Percentiles rank a stretch among this genome's conserved stretches.
These are phyloP conservation scores for Peucedramus taeniatus DNA, from an alignment of 2,113 vertebrate genomes.

Conservation along the genomic window DNA sequence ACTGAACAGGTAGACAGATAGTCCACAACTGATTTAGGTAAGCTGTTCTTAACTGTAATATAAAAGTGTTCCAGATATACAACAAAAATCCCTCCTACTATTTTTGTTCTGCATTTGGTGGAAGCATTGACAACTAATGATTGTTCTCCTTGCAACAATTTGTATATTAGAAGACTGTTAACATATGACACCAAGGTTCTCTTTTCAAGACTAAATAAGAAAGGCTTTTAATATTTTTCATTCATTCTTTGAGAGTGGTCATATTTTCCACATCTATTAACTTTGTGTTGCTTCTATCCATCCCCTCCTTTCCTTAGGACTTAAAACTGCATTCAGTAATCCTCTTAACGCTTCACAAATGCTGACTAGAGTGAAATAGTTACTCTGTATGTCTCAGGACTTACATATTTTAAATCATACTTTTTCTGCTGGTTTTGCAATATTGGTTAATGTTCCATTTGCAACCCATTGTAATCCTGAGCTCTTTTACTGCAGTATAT, in stretches of 20 bases:
- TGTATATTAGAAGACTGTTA: background rate
- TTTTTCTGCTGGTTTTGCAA: slow-evolving; percentile 18
- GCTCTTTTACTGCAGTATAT: background rate
- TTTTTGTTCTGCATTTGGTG: background rate
- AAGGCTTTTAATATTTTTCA: background rate
- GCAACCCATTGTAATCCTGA: background rate
- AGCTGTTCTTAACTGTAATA: background rate
- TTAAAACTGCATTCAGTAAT: background rate
- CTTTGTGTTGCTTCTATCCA: background rate
- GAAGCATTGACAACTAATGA: background rate
- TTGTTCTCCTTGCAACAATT: background rate
- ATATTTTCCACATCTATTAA: background rate
- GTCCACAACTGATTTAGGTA: background rate
- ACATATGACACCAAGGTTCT: background rate
- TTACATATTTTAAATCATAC: background rate
- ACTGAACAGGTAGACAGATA: background rate
- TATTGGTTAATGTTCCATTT: background rate
- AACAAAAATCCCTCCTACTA: background rate
- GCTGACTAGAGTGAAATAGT: background rate
- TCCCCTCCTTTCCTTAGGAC: background rate
- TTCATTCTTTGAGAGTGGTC: background rate
- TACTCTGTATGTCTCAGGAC: background rate
- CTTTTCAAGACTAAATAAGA: background rate
- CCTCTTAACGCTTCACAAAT: background rate
- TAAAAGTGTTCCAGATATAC: background rate